A percentile compares a stretch with the other conserved stretches of the same genome.
phyloP scores from a whole-genome alignment of 2,888 invertebrate species.

The Hypercompe scribonia region DNA sequence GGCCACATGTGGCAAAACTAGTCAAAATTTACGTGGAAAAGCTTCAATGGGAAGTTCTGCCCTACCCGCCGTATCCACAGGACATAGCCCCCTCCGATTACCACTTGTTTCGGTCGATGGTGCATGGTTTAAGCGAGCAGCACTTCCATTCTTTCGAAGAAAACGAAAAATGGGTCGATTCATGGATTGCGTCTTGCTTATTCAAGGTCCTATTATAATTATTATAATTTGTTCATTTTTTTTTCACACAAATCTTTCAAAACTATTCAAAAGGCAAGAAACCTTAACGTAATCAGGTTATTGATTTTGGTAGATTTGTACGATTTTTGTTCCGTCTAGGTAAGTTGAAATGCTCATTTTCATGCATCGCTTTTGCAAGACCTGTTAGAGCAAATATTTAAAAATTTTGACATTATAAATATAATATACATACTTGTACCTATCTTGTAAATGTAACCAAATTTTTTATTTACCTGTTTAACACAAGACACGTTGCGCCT shows the following conservation, averaged over 20 bases:
- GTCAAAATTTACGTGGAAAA: too few relatives aligned
- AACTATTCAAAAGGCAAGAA: not conserved
- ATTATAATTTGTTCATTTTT: not conserved
- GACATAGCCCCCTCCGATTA: too few relatives aligned
- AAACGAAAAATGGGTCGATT: too few relatives aligned
- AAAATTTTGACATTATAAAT: not conserved
- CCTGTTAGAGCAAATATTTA: slow-evolving; percentile 14
- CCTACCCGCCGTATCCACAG: too few relatives aligned
- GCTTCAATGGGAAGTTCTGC: too few relatives aligned
- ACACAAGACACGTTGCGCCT: slow-evolving; percentile 59
- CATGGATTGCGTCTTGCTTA: too few relatives aligned
- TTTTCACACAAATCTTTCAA: not conserved
- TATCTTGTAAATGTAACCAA: slow-evolving; percentile 18
- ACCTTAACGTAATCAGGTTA: not conserved
- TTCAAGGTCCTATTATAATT: too few relatives aligned
- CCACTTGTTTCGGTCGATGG: too few relatives aligned
- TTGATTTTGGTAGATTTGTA: not conserved
- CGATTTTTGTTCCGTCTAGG: not conserved
- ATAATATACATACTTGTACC: not conserved
- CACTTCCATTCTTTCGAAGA: too few relatives aligned
- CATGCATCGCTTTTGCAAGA: not conserved
- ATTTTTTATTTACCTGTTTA: slow-evolving; percentile 49
- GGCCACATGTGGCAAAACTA: too few relatives aligned
- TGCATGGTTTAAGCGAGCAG: too few relatives aligned
- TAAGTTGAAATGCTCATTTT: not conserved